phyloP scores from a whole-genome alignment of 2,113 vertebrate genomes.

The Tringa solitaria region DNA sequence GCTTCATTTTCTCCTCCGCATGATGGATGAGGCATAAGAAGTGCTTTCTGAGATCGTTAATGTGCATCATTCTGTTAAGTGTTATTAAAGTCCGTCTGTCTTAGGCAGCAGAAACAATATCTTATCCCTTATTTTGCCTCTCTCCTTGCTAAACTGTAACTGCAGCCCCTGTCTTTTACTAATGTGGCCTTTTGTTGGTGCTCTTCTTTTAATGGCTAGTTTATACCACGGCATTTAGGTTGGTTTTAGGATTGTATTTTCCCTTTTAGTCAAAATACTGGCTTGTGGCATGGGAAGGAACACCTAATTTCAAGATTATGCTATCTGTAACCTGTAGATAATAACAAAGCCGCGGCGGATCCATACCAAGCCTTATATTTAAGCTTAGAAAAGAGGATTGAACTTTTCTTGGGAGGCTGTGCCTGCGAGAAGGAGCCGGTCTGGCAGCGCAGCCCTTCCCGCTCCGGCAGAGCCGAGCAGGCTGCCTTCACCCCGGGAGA shows the following conservation, averaged over 20 bases:
- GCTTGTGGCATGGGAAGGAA: background rate
- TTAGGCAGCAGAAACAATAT: conserved; percentile 72
- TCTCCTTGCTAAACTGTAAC: conserved; percentile 33
- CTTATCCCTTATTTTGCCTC: conserved; percentile 63
- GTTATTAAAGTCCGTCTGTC: conserved; percentile 83
- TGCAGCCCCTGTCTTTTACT: background rate
- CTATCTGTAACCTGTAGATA: background rate
- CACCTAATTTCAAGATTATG: background rate
- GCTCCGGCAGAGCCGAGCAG: background rate
- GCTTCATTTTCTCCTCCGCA: conserved; percentile 78
- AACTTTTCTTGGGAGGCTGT: background rate
- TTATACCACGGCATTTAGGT: background rate
- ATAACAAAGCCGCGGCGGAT: background rate
- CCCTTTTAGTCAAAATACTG: conserved; percentile 4
- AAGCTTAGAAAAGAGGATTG: background rate
- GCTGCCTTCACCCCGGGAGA: background rate
- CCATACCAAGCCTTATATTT: background rate
- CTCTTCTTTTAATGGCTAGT: background rate
- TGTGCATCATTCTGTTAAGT: conserved; percentile 81
- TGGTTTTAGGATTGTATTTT: background rate
- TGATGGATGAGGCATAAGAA: conserved; percentile 82
- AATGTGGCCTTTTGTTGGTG: conserved; percentile 3
- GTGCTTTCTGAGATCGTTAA: conserved; percentile 81
- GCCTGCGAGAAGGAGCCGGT: background rate
- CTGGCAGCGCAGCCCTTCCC: background rate